A percentile compares a stretch with the other conserved stretches of the same genome.
Conservation (phyloP, 2,113 vertebrate species). For the Pycnonotus jocosus region DNA sequence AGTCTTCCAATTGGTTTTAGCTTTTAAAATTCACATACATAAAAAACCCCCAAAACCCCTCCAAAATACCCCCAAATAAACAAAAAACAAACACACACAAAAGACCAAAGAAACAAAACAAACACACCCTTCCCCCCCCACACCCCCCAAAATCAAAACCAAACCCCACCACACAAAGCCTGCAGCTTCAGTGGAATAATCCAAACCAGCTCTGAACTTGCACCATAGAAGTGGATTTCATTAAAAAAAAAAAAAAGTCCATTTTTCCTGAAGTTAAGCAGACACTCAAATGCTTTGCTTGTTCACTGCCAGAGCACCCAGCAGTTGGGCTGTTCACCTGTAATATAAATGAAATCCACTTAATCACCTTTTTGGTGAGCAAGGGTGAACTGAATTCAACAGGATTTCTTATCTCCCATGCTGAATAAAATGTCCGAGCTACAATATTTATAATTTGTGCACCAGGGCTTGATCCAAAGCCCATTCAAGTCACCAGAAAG, state of each 20-base stretch:
- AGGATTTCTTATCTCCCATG: neutral
- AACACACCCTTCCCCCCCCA: rapidly evolving
- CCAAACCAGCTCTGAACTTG: neutral
- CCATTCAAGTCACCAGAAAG: neutral
- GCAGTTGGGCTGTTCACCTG: neutral
- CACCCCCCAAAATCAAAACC: too few relatives aligned
- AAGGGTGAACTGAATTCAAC: neutral
- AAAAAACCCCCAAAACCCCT: neutral
- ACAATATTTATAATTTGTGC: neutral
- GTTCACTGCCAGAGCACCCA: neutral
- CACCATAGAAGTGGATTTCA: neutral
- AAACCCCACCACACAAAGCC: neutral
- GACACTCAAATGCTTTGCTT: neutral
- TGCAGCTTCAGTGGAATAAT: neutral
- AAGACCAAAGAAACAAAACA: neutral
- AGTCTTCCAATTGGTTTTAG: neutral
- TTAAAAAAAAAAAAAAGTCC: neutral
- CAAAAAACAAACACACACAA: neutral
- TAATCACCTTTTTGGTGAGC: too few relatives aligned
- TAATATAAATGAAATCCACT: neutral
- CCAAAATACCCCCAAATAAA: neutral
- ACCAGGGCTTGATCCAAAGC: neutral
- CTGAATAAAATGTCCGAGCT: neutral
- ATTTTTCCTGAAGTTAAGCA: neutral
- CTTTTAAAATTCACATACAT: neutral